Percentiles rank a stretch among this genome's conserved stretches.
Evolutionary conservation across 2,797 vertebrate genomes (phyloP).

Genomic region (Semaprochilodus insignis): DNA sequence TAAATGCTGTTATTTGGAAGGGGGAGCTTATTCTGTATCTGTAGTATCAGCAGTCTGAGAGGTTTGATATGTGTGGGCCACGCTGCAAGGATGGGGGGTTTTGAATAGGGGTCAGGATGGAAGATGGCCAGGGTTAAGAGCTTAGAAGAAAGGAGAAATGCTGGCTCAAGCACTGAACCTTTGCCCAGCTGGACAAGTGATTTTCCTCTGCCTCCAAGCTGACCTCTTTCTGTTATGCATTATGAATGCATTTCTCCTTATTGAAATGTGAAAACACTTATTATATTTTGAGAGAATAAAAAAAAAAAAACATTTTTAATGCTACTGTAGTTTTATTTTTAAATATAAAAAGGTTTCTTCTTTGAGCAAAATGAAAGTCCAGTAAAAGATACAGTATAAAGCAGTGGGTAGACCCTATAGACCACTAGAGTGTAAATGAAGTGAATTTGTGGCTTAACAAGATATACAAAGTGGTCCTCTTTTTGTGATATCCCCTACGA

Average conservation of each 20-base stretch:
- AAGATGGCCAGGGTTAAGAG: conserved; percentile 20
- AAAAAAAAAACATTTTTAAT: not conserved
- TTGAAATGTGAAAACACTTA: too few relatives aligned
- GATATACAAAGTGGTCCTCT: not conserved
- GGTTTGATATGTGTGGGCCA: not conserved
- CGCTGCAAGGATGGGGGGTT: not conserved
- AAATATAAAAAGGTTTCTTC: too few relatives aligned
- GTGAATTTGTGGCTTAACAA: not conserved
- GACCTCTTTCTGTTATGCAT: not conserved
- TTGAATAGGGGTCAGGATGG: conserved; percentile 18
- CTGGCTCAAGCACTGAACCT: conserved; percentile 9
- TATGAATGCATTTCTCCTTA: not conserved
- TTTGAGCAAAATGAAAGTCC: too few relatives aligned
- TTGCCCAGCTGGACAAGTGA: not conserved
- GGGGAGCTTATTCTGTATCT: conserved; percentile 10
- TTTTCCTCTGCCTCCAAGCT: not conserved
- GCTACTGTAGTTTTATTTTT: not conserved
- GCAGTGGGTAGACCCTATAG: not conserved
- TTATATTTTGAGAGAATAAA: not conserved
- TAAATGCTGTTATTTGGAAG: conserved; percentile 2
- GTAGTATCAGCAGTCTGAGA: conserved; percentile 17
- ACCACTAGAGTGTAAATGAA: not conserved
- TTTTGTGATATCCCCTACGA: not conserved
- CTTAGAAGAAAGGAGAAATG: not conserved
- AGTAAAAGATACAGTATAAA: not conserved